These are phyloP conservation scores for Campoletis raptor DNA, from an alignment of 2,888 invertebrate genomes.

Conservation along the genomic window DNA sequence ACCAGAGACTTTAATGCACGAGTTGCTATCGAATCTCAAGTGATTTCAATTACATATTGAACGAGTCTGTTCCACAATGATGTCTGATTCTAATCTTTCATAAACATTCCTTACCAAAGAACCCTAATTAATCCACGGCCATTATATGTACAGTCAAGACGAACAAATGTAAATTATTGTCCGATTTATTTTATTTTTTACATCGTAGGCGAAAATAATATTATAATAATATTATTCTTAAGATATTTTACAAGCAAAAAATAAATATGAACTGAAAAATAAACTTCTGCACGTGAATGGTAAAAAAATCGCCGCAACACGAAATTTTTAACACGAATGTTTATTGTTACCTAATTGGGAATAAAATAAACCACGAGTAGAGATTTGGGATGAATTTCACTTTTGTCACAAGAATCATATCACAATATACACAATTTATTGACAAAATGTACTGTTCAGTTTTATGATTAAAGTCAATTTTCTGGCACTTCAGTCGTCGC, in stretches of 20 bases:
- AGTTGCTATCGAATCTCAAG: neutral
- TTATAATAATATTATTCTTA: neutral
- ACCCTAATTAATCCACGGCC: neutral
- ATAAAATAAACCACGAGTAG: conserved; percentile 5
- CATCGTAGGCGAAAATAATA: neutral
- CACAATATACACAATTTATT: neutral
- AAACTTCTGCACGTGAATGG: neutral
- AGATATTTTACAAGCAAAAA: neutral
- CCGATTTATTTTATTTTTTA: neutral
- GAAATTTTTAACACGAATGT: neutral
- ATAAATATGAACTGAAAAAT: neutral
- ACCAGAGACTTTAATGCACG: conserved; percentile 49
- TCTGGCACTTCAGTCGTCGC: conserved; percentile 9
- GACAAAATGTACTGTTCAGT: conserved; percentile 3
- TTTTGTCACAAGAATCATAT: conserved; percentile 21
- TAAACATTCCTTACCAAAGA: neutral
- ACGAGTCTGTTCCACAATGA: neutral
- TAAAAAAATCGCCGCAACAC: neutral
- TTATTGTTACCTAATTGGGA: conserved; percentile 15
- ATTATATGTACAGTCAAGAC: neutral
- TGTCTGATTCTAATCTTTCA: neutral
- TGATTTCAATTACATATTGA: conserved; percentile 34
- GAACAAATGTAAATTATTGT: neutral
- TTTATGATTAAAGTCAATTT: neutral
- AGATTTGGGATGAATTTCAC: conserved; percentile 8